A percentile compares a stretch with the other conserved stretches of the same genome.
These are phyloP conservation scores for Oopsacas minuta DNA, from an alignment of 37 sponge, comb jelly and placozoan species.

Conservation along the genomic window DNA sequence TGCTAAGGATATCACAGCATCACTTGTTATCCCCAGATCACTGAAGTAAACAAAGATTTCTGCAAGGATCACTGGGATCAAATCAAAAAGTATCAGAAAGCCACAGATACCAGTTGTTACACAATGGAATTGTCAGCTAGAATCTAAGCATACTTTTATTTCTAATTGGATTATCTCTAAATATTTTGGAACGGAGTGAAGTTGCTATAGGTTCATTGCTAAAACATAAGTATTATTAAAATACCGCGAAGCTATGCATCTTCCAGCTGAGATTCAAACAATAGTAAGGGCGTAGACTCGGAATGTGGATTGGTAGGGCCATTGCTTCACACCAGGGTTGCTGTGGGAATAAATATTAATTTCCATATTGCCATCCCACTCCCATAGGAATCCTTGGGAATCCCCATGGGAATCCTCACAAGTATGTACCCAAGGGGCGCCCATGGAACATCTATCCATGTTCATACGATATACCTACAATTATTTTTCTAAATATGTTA, in stretches of 20 bases:
- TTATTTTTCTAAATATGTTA: too few relatives aligned
- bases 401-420: too few relatives aligned
- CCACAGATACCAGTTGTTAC: conserved; percentile 17
- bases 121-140: conserved; percentile 14
- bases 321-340: too few relatives aligned
- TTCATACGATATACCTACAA: too few relatives aligned
- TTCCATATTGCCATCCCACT: too few relatives aligned
- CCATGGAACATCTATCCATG: too few relatives aligned
- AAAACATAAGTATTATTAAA: neutral
- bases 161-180: neutral
- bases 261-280: neutral
- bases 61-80: neutral
- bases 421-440: too few relatives aligned
- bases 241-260: neutral
- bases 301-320: too few relatives aligned
- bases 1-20: conserved; percentile 1
- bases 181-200: neutral
- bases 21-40: neutral
- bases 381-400: too few relatives aligned
- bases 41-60: conserved; percentile 6
- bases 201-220: neutral
- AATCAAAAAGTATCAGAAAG: conserved; percentile 13
- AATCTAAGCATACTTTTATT: neutral
- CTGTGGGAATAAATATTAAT: too few relatives aligned
- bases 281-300: too few relatives aligned